Base-by-base conservation (phyloP, 2,797 vertebrate genomes). In the Sebastes diaconus region DNA sequence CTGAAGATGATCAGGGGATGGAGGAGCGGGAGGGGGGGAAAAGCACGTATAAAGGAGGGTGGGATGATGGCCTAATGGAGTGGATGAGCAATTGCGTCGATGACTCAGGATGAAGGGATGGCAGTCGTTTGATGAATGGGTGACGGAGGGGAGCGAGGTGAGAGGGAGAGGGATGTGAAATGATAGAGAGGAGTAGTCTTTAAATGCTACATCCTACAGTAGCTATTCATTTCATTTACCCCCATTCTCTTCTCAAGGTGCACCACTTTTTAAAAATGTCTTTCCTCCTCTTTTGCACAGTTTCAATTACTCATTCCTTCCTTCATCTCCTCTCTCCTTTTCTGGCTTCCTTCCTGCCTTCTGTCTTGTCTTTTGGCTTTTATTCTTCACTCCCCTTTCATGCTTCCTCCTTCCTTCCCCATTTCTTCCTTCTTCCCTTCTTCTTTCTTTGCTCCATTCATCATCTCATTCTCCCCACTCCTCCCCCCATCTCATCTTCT, bases 1-100 rank as follows among this genome's bases (percentile, higher is more conserved):
- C 72, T 80, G 58, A 30, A 68, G 70, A 76, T 65, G 74, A 88
- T 85, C 74, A 61, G 55, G 71, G 59, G 68, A 76, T 58, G 57
- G 64, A 78, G 76, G 68, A 64, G 25, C 34, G 6, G 32, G 30
- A 34, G 76, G 59, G 75, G 34, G 46, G 75, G 34, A 34, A 16
- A 57, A 24, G 68, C 18, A 2, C 22, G 69, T 39, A 85, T 73
- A 68, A 88, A 85, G 8, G 32, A 73, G 67, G 70, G 54, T 11
- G n/a, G 64, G 71, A 73, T 77, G 91, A 81, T 84, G 79, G 81
- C 66, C 87, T 87, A 91, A 90, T 93, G 90, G 87, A 93, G 80
- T 85, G 86, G 87, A 93, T 93, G 92, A 94, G 90, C 77, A 83
- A 89, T 87, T 67, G 79, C 29, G 8, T 73, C 59, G 12, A 77